Base-by-base conservation (phyloP, 2,113 vertebrate species). In the Dermatemys mawii region DNA sequence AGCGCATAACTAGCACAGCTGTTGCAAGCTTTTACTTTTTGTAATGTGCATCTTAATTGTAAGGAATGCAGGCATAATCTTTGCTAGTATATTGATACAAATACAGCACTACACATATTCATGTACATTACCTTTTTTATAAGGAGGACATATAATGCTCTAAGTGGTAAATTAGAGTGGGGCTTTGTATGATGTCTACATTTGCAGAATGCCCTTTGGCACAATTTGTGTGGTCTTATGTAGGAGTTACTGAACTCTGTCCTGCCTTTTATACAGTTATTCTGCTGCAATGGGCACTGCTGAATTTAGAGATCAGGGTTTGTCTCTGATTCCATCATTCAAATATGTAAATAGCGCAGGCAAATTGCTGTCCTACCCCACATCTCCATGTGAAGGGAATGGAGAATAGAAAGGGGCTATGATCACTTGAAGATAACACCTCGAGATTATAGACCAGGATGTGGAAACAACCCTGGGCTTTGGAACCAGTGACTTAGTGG, bases 381-480 rank as follows among this genome's bases (percentile, higher is more conserved):
- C 70, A 67, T 57, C 78, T 27, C 26, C 91, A 48, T 1, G 0
- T 1, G 0, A 1, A 1, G 5, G 3, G 0, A 1, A 2, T 4
- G 3, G 46, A 44, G n/a, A 11, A 6, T 22, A 24, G n/a, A 26
- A 41, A 26, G 38, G 11, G 22, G 41, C 41, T 16, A 17, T 16
- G 63, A 21, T 70, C 38, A 9, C 16, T 8, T 38, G 35, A 46
- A 11, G 38, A 2, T 44, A 32, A 19, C 8, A 78, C 60, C 27
- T 2, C 2, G 4, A 0, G 1, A 0, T 0, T 21, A 0, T 1
- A 3, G 16, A 26, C 5, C 0, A 0, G 55, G 29, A 35, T 44
- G 21, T 75, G 11, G 5, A 41, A 44, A 44, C 12, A 27, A 6
- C 41, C 38, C 19, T 12, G 5, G 70, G 70, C 38, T 46, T 16